phyloP scores from a whole-genome alignment of 2,888 invertebrate species.

The Acrobasis suavella region DNA sequence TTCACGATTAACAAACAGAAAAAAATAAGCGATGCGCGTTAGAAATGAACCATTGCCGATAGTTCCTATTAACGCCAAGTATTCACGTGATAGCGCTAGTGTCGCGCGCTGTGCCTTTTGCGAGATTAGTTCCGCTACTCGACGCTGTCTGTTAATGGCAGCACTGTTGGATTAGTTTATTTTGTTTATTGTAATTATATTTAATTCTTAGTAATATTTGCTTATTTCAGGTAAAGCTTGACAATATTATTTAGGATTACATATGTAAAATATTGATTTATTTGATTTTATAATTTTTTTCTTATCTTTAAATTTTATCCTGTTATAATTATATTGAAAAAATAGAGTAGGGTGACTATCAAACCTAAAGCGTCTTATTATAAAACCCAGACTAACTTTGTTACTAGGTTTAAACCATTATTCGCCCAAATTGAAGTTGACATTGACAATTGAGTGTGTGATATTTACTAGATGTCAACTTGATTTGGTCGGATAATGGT shows the following conservation, averaged over 20 bases:
- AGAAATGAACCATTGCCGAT: slow-evolving; percentile 69
- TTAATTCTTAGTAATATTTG: slow-evolving; percentile 34
- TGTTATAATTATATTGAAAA: not conserved
- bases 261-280: not conserved
- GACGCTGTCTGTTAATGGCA: slow-evolving; percentile 61
- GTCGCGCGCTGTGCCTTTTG: slow-evolving; percentile 37
- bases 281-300: not conserved
- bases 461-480: too few species aligned
- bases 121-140: slow-evolving; percentile 70
- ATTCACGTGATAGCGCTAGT: slow-evolving; percentile 51
- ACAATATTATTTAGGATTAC: not conserved
- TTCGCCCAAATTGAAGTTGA: too few species aligned
- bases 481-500: too few species aligned
- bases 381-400: too few species aligned
- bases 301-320: not conserved
- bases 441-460: too few species aligned
- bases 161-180: slow-evolving; percentile 41
- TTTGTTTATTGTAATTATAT: slow-evolving; percentile 23
- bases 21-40: slow-evolving; percentile 63
- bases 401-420: too few species aligned
- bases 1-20: slow-evolving; percentile 74
- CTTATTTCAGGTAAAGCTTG: not conserved
- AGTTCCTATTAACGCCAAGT: slow-evolving; percentile 57
- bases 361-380: too few species aligned
- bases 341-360: slow-evolving; percentile 1